Percentiles rank a stretch among this genome's conserved stretches.
Conservation (phyloP, 2,113 vertebrate genomes). For the Ahaetulla prasina region DNA sequence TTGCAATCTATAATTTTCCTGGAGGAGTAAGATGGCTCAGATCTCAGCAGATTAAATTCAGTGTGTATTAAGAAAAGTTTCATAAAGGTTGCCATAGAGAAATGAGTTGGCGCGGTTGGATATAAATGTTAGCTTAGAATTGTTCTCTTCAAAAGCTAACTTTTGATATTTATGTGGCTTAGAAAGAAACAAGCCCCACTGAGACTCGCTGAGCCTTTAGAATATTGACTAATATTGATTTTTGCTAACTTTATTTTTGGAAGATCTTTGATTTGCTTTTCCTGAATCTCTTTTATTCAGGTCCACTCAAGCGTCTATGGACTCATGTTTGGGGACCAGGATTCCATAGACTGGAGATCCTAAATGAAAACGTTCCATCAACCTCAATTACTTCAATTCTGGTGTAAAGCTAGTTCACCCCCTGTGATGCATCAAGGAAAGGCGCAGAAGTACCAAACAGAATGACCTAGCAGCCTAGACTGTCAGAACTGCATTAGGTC, state of each 20-base stretch:
- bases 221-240: not conserved
- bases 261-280: not conserved
- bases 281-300: not conserved
- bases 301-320: not conserved
- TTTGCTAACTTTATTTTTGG: not conserved
- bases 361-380: not conserved
- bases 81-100: conserved; percentile 26
- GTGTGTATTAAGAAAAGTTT: conserved; percentile 29
- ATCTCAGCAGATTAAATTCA: conserved; percentile 33
- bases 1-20: conserved; percentile 41
- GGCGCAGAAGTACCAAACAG: not conserved
- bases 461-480: not conserved
- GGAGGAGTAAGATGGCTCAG: conserved; percentile 37
- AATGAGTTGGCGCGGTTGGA: not conserved
- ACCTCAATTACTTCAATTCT: not conserved
- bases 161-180: conserved; percentile 6
- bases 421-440: not conserved
- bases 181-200: conserved; percentile 8
- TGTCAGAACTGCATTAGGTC: not conserved
- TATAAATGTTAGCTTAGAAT: conserved; percentile 19
- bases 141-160: not conserved
- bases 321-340: not conserved
- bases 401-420: not conserved
- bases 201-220: not conserved
- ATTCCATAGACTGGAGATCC: not conserved